Percentiles rank a stretch among this genome's conserved stretches.
phyloP scores from a whole-genome alignment of 2,888 invertebrate genomes.

The Habroteleia sp. region DNA sequence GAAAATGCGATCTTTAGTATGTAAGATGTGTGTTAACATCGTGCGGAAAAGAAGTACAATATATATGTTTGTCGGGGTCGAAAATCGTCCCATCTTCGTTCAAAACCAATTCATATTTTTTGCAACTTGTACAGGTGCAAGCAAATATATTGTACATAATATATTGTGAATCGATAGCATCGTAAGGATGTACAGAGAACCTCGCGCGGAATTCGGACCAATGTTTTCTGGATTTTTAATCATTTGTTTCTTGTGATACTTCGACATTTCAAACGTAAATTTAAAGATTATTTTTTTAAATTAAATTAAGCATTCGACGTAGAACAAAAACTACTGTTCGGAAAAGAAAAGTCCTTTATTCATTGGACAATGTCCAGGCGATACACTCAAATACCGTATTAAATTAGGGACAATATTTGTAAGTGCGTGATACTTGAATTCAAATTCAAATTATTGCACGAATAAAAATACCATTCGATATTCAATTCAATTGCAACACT shows the following conservation, averaged over 20 bases:
- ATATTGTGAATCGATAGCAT: slow-evolving; percentile 6
- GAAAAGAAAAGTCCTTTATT: slow-evolving; percentile 27
- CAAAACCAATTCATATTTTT: slow-evolving; percentile 27
- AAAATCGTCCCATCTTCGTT: slow-evolving; percentile 15
- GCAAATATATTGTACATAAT: slow-evolving; percentile 27
- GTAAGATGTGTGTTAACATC: slow-evolving; percentile 27
- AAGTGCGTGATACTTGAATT: slow-evolving; percentile 22
- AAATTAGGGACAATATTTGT: slow-evolving; percentile 46
- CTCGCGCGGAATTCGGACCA: slow-evolving; percentile 36
- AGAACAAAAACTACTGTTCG: neutral
- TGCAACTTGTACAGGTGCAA: slow-evolving; percentile 32
- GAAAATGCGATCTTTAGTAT: slow-evolving; percentile 21
- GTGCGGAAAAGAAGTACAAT: slow-evolving; percentile 5
- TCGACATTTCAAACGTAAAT: slow-evolving; percentile 18
- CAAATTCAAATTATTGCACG: slow-evolving; percentile 22
- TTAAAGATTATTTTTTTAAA: slow-evolving; percentile 33
- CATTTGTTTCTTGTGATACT: slow-evolving; percentile 34
- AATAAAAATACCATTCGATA: neutral
- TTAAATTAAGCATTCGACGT: slow-evolving; percentile 25
- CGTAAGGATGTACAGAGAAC: slow-evolving; percentile 48
- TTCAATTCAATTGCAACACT: slow-evolving; percentile 3
- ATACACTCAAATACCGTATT: slow-evolving; percentile 30
- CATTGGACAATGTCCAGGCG: slow-evolving; percentile 31
- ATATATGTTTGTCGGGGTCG: slow-evolving; percentile 12
- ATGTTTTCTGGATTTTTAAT: slow-evolving; percentile 21